Evolutionary conservation across 2,888 invertebrate species (phyloP), one percentile per base, ranked within the genome.

Genomic region (Cremastinae sp.): DNA sequence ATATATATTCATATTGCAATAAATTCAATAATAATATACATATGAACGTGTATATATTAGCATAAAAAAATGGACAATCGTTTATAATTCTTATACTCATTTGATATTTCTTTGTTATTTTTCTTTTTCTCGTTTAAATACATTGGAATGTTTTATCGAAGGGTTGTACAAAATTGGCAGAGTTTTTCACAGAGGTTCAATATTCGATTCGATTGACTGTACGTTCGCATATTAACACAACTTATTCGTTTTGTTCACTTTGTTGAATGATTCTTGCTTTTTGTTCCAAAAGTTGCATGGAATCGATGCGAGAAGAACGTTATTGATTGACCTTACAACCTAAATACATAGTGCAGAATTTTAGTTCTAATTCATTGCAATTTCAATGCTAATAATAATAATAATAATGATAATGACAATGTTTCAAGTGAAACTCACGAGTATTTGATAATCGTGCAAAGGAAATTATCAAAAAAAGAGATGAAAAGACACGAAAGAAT

Each of bases 361-460:
- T n/a, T n/a, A n/a, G n/a, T 28, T 28, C 2, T 28, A 28, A 45
- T 45, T 45, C 4, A 12, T 12, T 41, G 9, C 2, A 39, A 12
- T 12, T 58, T 56, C 12, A 41, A 41, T 41, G 41, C 39, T 58
- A 58, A 41, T 58, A 58, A 41, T 41, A 58, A 20, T 58, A 43
- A 59, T 43, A 5, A 10, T 43, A 20, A 55, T 37, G 37, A n/a
- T 58, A 55, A 69, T 65, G 55, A 73, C 35, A 9, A 10, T 20
- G 12, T 2, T 53, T 22, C 35, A 62, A 72, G 71, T 68, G 66
- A 72, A 75, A 65, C 56, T 75, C 56, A 68, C 71, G 70, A 72
- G 59, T 75, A 72, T 62, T 72, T 64, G 62, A 56, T 18, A 71
- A 70, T 68, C 56, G 71, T 71, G 68, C 56, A 43, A 61, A 49